A percentile compares a stretch with the other conserved stretches of the same genome.
These are phyloP conservation scores for Drosophila burlai DNA, from an alignment of 1,140 invertebrate species.

Conservation along the genomic window DNA sequence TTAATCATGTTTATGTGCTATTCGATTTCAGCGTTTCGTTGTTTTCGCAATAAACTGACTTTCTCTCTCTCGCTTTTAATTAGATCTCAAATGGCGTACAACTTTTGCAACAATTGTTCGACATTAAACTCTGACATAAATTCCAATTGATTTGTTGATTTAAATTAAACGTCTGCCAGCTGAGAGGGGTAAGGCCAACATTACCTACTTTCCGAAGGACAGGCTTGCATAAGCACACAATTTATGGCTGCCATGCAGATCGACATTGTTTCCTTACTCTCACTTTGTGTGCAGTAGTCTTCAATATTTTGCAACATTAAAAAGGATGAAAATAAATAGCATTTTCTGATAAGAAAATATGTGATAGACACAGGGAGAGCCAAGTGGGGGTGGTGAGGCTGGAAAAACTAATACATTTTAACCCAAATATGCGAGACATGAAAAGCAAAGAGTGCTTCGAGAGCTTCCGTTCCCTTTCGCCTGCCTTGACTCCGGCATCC, in stretches of 20 bases:
- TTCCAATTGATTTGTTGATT: conserved; percentile 30
- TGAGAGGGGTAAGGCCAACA: neutral
- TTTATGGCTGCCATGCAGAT: conserved; percentile 34
- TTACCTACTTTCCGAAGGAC: conserved; percentile 17
- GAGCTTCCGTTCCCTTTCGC: conserved; percentile 28
- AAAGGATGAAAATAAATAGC: conserved; percentile 71
- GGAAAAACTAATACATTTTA: conserved; percentile 51
- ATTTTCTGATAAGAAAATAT: conserved; percentile 71
- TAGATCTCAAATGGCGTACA: neutral
- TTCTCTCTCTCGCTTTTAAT: conserved; percentile 5
- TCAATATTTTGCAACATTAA: conserved; percentile 63
- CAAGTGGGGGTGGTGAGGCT: neutral
- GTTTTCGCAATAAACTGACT: conserved; percentile 3
- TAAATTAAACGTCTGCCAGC: conserved; percentile 24
- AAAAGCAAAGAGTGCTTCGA: conserved; percentile 57
- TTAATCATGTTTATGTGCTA: conserved; percentile 9
- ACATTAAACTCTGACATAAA: conserved; percentile 32
- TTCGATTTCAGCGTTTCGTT: conserved; percentile 1
- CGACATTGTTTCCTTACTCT: conserved; percentile 39
- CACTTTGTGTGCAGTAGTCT: conserved; percentile 22
- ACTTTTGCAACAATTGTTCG: conserved; percentile 17
- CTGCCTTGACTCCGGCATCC: neutral
- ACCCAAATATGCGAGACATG: conserved; percentile 51
- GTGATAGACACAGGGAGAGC: conserved; percentile 21
- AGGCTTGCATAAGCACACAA: conserved; percentile 26